Base-by-base conservation (phyloP, 2,888 invertebrate genomes). In the Drosophila niveifrons region DNA sequence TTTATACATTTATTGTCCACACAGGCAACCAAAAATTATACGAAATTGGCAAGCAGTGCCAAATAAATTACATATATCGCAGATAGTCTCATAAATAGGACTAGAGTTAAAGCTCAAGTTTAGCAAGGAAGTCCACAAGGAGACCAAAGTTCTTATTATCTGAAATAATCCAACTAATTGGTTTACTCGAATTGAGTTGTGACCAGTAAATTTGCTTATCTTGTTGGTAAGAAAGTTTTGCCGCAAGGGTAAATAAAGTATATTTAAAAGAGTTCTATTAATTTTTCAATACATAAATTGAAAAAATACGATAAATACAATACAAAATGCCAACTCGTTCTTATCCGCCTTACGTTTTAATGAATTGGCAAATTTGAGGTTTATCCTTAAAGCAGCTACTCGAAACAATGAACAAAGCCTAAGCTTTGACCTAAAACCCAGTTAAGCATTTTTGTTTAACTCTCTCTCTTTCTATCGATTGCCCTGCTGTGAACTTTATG, bases 401-500 rank as follows among this genome's bases (percentile, higher is more conserved):
- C 2, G 23, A 29, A 4, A 47, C 15, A 18, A 44, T 46, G 43
- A 18, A 7, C 29, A 68, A 34, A 13, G 39, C 10, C 36, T 39
- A 28, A 17, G 34, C 44, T 28, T 31, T 13, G 18, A 18, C 58
- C 47, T 31, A 48, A 75, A 71, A 66, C 57, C 57, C 13, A 55
- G 34, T 50, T 59, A 18, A 17, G 41, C 34, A 13, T 63, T 59
- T 47, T 51, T 17, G 43, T 29, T 57, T 65, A 34, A 31, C 55
- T 48, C 65, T 63, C 44, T 31, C 10, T 44, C 7, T 15, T 9
- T 36, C 36, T 23, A 17, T 18, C 34, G 67, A 59, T 71, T 10
- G 10, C 52, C 71, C 66, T 50, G 82, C 71, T 81, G 79, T 31
- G 76, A 76, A 43, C 70, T 72, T 77, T 71, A 75, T 86, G 73